These are phyloP conservation scores for Pachyramphus minor DNA, from an alignment of 2,113 vertebrate species.

Conservation along the genomic window DNA sequence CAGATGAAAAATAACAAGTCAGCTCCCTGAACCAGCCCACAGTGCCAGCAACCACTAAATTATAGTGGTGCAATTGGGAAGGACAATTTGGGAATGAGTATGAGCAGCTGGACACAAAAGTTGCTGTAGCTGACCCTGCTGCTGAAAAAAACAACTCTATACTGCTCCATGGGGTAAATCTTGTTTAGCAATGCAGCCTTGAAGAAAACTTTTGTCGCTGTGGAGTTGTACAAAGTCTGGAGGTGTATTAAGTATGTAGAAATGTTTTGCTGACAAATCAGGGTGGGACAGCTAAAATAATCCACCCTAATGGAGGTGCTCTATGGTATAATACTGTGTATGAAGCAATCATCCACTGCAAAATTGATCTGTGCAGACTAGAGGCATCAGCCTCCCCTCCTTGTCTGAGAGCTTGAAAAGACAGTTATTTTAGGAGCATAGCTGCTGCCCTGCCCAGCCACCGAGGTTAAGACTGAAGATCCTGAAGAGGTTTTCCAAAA, in stretches of 20 bases:
- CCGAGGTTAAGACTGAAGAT: not conserved
- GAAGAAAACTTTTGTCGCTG: not conserved
- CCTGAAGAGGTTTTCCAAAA: not conserved
- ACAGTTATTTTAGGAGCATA: not conserved
- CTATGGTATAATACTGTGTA: not conserved
- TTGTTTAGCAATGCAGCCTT: not conserved
- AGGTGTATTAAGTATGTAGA: not conserved
- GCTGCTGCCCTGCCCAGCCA: not conserved
- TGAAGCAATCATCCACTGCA: rapidly evolving
- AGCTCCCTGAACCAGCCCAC: not conserved
- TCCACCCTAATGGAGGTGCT: not conserved
- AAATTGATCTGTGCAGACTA: not conserved
- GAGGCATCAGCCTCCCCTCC: not conserved
- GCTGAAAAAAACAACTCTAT: not conserved
- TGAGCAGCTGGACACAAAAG: not conserved
- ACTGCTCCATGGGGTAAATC: not conserved
- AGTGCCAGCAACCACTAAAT: not conserved
- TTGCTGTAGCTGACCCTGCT: not conserved
- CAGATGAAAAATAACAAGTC: not conserved
- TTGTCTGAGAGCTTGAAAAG: not conserved
- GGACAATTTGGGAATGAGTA: not conserved
- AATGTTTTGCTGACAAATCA: not conserved
- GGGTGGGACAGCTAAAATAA: not conserved
- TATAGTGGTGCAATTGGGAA: not conserved
- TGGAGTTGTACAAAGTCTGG: not conserved